Evolutionary conservation across 2,113 vertebrate genomes (phyloP), one percentile per base, ranked within the genome.

Genomic region (Peromyscus maniculatus): DNA sequence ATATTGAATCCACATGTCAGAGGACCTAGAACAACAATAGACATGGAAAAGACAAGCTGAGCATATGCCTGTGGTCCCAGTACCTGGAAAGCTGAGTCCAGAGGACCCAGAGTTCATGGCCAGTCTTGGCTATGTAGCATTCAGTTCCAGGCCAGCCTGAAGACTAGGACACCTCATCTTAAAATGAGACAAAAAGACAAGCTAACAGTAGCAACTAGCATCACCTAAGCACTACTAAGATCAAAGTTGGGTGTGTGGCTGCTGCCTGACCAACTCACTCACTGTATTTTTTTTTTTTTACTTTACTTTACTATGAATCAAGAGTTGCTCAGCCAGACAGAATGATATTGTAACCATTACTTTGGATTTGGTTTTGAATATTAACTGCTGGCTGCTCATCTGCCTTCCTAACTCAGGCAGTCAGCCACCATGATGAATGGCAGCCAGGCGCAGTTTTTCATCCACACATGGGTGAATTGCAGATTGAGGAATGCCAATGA

Each of bases 361-460:
- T 92, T 87, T 75, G 71, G 43, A 39, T 62, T 82, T 91, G 28
- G 62, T 62, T 87, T 93, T 77, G 71, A 93, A 55, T 91, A 69
- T 77, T 89, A 59, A 92, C 43, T 59, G 21, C 10, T 33, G 46
- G 74, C 33, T 36, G 7, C 4, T 94, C 43, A 16, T 67, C 69
- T 83, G 13, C 31, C 62, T 69, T 75, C 55, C 77, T 24, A 80
- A 77, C 77, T 52, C 19, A 21, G 22, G 17, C 39, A 86, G 0
- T 16, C 79, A 31, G 59, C 28, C 33, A 36, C 84, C 39, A 0
- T 80, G 19, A 39, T 28, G 24, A 86, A 33, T 22, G 52, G 39
- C 52, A 62, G 46, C 16, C 57, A 4, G 24, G 22, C 9, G 26
- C 1, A 11, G 69, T 72, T 95, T 90, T 71, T 97, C 62, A 86